phyloP scores from a whole-genome alignment of 2,797 vertebrate genomes.

The Triplophysa bombifrons region DNA sequence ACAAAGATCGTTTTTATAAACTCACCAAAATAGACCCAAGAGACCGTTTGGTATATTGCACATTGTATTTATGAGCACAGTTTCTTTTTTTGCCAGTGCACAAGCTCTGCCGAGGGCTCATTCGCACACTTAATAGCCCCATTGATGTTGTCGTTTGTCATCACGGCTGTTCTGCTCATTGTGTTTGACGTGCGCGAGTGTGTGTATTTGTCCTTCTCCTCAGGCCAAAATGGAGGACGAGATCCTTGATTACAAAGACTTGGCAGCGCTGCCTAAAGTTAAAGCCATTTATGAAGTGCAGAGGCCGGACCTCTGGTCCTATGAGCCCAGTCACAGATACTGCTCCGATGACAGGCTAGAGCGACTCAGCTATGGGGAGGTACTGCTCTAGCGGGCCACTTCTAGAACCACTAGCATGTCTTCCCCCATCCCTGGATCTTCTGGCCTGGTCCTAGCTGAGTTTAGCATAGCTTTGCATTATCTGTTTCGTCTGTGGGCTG shows the following conservation, averaged over 20 bases:
- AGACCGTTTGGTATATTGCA: neutral
- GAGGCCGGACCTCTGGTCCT: constrained; percentile 85
- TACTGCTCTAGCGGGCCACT: constrained; percentile 65
- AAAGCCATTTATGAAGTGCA: constrained; percentile 99
- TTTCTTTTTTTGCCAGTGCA: neutral
- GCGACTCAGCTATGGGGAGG: constrained; percentile 91
- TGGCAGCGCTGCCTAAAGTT: constrained; percentile 98
- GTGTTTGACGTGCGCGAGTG: constrained; percentile 38
- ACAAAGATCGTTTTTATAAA: neutral
- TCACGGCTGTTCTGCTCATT: constrained; percentile 1
- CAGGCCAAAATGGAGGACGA: constrained; percentile 99
- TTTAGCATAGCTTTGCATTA: constrained; percentile 46
- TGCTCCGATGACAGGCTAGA: constrained; percentile 89
- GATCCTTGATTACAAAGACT: constrained; percentile 99
- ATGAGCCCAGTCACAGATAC: constrained; percentile 91
- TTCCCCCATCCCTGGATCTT: constrained; percentile 20
- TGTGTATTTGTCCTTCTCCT: constrained; percentile 73
- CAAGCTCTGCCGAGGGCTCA: constrained; percentile 10
- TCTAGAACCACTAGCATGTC: constrained; percentile 55
- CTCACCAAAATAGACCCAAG: neutral
- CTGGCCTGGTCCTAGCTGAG: constrained; percentile 38
- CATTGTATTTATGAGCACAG: constrained; percentile 3
- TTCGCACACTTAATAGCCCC: constrained; percentile 33
- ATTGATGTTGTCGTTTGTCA: constrained; percentile 57
- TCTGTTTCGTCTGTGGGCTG: constrained; percentile 33